Evolutionary conservation across 2,113 vertebrate genomes (phyloP).

Genomic region (Tretioscincus oriximinensis): DNA sequence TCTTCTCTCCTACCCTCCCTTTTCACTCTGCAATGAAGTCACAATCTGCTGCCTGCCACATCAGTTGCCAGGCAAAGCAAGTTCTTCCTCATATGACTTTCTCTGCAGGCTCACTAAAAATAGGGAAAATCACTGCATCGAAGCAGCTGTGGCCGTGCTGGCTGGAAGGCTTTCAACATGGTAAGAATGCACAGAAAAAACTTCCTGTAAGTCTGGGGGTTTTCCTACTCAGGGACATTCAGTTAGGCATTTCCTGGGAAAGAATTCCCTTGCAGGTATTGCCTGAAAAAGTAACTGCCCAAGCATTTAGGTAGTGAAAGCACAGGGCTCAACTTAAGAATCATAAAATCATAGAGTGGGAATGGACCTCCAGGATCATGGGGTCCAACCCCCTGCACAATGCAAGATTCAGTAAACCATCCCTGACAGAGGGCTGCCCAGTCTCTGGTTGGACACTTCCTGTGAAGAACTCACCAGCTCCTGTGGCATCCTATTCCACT

Average conservation of each 20-base stretch:
- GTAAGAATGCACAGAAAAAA: neutral
- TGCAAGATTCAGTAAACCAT: too few relatives aligned
- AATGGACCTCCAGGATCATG: too few relatives aligned
- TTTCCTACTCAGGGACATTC: neutral
- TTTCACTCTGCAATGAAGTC: slow-evolving; percentile 43
- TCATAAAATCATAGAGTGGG: too few relatives aligned
- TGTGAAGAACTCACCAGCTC: too few relatives aligned
- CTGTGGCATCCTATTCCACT: too few relatives aligned
- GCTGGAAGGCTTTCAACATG: neutral
- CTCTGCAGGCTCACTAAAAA: neutral
- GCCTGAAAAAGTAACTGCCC: too few relatives aligned
- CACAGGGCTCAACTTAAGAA: too few relatives aligned
- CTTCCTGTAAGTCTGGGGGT: neutral
- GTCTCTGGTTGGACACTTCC: too few relatives aligned
- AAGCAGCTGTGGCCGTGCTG: neutral
- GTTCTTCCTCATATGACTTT: neutral
- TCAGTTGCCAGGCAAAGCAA: slow-evolving; percentile 36
- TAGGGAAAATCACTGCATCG: neutral
- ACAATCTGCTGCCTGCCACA: slow-evolving; percentile 44
- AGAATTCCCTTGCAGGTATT: neutral
- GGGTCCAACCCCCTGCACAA: too few relatives aligned
- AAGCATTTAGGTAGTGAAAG: too few relatives aligned
- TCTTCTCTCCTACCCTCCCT: neutral
- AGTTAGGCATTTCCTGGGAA: neutral
- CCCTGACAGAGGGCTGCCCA: too few relatives aligned